Evolutionary conservation across 2,797 vertebrate species (phyloP), one percentile per base, ranked within the genome.

Genomic region (Alcedo quadribrachys): DNA sequence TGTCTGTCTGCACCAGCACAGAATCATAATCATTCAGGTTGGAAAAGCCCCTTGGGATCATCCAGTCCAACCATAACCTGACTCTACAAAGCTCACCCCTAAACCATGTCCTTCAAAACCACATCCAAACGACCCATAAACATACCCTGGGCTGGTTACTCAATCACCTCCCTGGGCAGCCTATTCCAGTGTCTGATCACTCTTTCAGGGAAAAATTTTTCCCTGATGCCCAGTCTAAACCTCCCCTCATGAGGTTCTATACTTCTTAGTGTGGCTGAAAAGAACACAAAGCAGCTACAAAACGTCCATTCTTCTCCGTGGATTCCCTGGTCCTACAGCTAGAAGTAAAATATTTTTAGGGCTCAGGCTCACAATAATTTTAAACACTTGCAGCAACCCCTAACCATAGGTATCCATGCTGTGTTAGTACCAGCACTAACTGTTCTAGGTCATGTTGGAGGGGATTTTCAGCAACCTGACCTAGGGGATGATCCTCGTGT

Each of bases 241-340:
- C 37, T 40, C 37, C 37, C 50, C 94, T 92, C 86, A 17, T 8
- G 81, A 94, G 75, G 62, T 89, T 80, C 76, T 74, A 78, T 73
- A 63, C 50, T 67, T 78, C 73, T 68, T 50, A 74, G 18, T 2
- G 14, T 22, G 19, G 48, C 22, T 83, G 55, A 83, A 92, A 91
- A 89, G 81, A 89, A 33, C 19, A 69, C 8, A 73, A 73, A 90
- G 46, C 48, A 50, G 48, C 63, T 87, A 71, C 28, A 78, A 66
- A 85, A 78, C 12, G 27, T 10, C 63, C 60, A 43, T 81, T 76
- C 40, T 75, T 73, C 67, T 45, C 79, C 33, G 45, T 2, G 77
- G 65, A 20, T n/a, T 48, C 60, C 46, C 66, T 43, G 21, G n/a
- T 43, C 54, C 62, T 62, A 16, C 3, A 77, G 50, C 33, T 46